Evolutionary conservation across 2,888 invertebrate genomes (phyloP), one percentile per base, ranked within the genome.

Genomic region (Nipponacmea schrenckii): DNA sequence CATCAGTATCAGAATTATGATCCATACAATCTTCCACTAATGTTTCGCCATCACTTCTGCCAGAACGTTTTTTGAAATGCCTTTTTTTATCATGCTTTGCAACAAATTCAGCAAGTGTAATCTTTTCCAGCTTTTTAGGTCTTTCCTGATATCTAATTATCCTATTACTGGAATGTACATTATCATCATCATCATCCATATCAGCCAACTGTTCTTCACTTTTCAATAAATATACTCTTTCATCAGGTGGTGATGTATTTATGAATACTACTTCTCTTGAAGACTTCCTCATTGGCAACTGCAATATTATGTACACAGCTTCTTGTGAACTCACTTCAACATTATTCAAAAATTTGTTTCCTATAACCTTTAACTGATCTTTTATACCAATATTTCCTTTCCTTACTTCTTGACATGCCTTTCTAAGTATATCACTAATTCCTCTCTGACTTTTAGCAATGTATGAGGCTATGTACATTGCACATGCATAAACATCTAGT

Each of bases 221-320:
- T 76, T 85, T 87, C 8, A 85, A 46, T 17, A 85, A 76, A n/a
- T n/a, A n/a, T n/a, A n/a, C n/a, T n/a, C n/a, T n/a, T 10, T 80
- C 77, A 10, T 80, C 82, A 27, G 80, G 79, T 14, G 77, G 76
- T 64, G 50, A 70, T 2, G 82, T 83, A 20, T 81, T 80, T 12
- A 81, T 68, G 73, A 80, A 82, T 0, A 80, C 44, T 4, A 67
- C 48, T n/a, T 74, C 64, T 62, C 79, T 66, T 14, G 77, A 76
- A 14, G 73, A 45, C 24, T 64, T 64, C 56, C 71, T 78, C 70
- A 84, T 72, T 24, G 81, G 79, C 66, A 84, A 66, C 20, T 73
- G 72, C n/a, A n/a, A n/a, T n/a, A n/a, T n/a, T n/a, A n/a, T n/a
- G n/a, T n/a, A n/a, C n/a, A n/a, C n/a, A n/a, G n/a, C 81, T 69